Base-by-base conservation (phyloP, 1,140 invertebrate species). In the Bombus polaris region DNA sequence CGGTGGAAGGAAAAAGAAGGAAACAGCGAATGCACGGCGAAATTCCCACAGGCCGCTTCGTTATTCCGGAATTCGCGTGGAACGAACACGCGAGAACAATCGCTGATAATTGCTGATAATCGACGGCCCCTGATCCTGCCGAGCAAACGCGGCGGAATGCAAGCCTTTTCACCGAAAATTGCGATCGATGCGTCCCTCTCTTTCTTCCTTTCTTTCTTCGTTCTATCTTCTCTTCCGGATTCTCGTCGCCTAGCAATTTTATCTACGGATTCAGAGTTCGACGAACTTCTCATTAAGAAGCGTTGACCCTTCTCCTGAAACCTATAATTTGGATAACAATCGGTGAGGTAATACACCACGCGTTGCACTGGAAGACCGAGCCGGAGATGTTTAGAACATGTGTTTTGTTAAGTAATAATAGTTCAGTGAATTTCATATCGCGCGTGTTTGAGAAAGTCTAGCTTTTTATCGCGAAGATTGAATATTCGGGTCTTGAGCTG, bases 261-360 rank as follows among this genome's bases (percentile, higher is more conserved):
- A 42, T 73, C 57, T 28, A 39, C 32, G 57, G 42, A n/a, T 22
- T 5, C 9, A 3, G 22, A 79, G 89, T 89, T 90, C 88, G 59
- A 85, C 79, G 88, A 90, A 88, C 89, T 42, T 32, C 2, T 15
- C 32, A n/a, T 28, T 9, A 18, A 15, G 66, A 86, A 89, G 47
- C 88, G 65, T 80, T 88, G 85, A 90, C 66, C 82, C 75, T 59
- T 66, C n/a, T 35, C 37, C 35, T 25, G 25, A 5, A 37, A 47
- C 18, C 57, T 71, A 18, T 77, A 89, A 85, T 87, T 90, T 87
- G 39, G 79, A 15, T 75, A 66, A 78, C 44, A 37, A 90, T 81
- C 25, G 37, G 37, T 13, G 10, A 44, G 12, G 39, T 32, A 72
- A 62, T 28, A 6, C 22, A 72, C 37, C 9, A 22, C n/a, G 15